Percentiles rank a stretch among this genome's conserved stretches.
phyloP scores from a whole-genome alignment of 1,140 invertebrate genomes.

The Conus betulinus region DNA sequence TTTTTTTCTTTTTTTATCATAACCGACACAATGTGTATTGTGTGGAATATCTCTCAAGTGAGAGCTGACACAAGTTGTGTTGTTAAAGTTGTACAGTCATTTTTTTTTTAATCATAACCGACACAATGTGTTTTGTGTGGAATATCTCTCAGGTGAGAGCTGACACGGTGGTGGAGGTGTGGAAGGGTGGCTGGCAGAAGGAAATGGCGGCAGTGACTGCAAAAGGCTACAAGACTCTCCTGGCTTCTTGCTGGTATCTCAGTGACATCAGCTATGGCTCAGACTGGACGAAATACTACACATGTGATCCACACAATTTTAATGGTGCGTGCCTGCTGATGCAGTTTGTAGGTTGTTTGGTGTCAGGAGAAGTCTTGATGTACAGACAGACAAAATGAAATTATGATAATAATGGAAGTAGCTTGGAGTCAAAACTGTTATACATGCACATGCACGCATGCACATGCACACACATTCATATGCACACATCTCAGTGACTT shows the following conservation, averaged over 20 bases:
- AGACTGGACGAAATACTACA: constrained; percentile 88
- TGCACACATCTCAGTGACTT: too few relatives aligned
- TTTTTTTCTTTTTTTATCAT: too few relatives aligned
- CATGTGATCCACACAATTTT: constrained; percentile 82
- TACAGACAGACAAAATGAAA: too few relatives aligned
- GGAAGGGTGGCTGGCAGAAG: constrained; percentile 70
- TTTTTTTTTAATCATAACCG: too few relatives aligned
- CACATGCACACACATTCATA: too few relatives aligned
- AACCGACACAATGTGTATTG: too few relatives aligned
- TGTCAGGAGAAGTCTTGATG: too few relatives aligned
- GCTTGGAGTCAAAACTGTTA: too few relatives aligned
- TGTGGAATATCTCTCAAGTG: constrained; percentile 48
- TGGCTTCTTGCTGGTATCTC: constrained; percentile 89
- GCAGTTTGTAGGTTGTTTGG: constrained; percentile 69
- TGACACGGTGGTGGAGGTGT: constrained; percentile 78
- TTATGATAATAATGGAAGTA: too few relatives aligned
- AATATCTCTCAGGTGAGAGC: constrained; percentile 53
- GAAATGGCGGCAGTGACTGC: constrained; percentile 76
- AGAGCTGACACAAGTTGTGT: constrained; percentile 74
- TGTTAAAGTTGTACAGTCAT: too few relatives aligned
- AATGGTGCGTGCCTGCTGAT: constrained; percentile 86
- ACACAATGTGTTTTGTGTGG: too few relatives aligned
- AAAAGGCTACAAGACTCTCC: constrained; percentile 48
- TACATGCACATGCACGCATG: too few relatives aligned
- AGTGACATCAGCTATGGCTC: constrained; percentile 83